These are phyloP conservation scores for Bufo bufo DNA, from an alignment of 2,113 vertebrate species.

Conservation along the genomic window DNA sequence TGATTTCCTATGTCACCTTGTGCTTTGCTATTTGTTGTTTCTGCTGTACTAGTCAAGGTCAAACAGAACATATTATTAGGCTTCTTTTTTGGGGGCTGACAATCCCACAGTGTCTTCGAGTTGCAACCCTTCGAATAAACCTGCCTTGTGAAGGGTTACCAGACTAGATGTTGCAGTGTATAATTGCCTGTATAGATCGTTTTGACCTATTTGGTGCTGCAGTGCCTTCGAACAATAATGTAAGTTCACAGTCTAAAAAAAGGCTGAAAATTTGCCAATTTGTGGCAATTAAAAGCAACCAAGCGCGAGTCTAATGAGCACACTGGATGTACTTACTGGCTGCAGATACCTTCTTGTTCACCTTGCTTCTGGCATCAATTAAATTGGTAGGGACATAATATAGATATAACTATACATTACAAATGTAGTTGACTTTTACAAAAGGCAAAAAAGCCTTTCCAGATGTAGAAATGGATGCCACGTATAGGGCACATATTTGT, in stretches of 20 bases:
- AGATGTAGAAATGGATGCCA: background rate
- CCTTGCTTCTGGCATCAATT: constrained; percentile 26
- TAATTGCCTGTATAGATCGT: background rate
- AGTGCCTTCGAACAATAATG: background rate
- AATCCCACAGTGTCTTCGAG: background rate
- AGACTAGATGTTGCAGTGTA: background rate
- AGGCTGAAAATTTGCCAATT: constrained; percentile 11
- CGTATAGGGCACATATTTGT: background rate
- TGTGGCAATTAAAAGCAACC: constrained; percentile 21
- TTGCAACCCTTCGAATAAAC: background rate
- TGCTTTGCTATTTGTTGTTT: background rate
- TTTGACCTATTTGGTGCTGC: constrained; percentile 17
- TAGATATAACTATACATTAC: background rate
- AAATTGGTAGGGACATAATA: background rate
- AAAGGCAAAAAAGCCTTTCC: background rate
- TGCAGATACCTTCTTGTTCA: constrained; percentile 21
- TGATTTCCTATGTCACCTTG: background rate
- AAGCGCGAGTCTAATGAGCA: constrained; percentile 31
- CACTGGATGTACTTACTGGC: background rate
- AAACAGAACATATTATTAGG: constrained; percentile 23
- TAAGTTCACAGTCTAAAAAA: constrained; percentile 3
- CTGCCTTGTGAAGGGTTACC: background rate
- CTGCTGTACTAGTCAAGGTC: constrained; percentile 26
- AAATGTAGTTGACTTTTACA: background rate
- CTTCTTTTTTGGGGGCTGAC: constrained; percentile 16